Base-by-base conservation (phyloP, 2,888 invertebrate species). In the Caenorhabditis angaria region DNA sequence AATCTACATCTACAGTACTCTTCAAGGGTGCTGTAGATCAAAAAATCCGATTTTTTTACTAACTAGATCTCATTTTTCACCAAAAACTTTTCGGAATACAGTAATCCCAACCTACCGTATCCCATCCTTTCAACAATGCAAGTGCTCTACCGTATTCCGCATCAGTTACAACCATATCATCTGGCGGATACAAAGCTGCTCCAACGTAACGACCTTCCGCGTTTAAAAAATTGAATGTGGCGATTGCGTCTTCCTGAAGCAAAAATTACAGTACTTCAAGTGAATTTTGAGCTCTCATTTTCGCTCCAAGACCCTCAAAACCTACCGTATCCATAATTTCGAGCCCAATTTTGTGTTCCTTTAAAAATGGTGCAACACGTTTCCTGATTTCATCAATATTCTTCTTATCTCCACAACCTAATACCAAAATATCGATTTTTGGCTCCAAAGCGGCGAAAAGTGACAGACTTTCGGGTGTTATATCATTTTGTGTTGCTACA, bases 211-310 rank as follows among this genome's bases (percentile, higher is more conserved):
- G 90, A 58, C 92, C 91, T 88, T 97, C 97, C 0, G 92, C 91
- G 88, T 92, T 93, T 50, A 96, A 90, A 87, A 94, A 97, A 90
- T 97, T 97, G 88, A 94, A 97, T 0, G 94, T 94, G 1, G 94
- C 90, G 83, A 93, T 93, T 0, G 97, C 97, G 86, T 93, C 92
- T 78, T 93, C 92, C 89, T 89, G 77, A 71, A 82, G 69, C 47
- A 50, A 14, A 5, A 25, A 8, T 54, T 3, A 24, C 27, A 54
- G 32, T 8, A 6, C 12, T 27, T 25, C 1, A 1, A 32, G 35
- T n/a, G 25, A 61, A 70, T 8, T 22, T 47, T 2, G 35, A 56
- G 6, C 18, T 61, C n/a, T n/a, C 6, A 50, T 12, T 50, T 50
- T 50, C 6, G 22, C 6, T 20, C 50, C 10, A 50, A 50, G 18